phyloP scores from a whole-genome alignment of 2,797 vertebrate species.

The Chrosomus eos region DNA sequence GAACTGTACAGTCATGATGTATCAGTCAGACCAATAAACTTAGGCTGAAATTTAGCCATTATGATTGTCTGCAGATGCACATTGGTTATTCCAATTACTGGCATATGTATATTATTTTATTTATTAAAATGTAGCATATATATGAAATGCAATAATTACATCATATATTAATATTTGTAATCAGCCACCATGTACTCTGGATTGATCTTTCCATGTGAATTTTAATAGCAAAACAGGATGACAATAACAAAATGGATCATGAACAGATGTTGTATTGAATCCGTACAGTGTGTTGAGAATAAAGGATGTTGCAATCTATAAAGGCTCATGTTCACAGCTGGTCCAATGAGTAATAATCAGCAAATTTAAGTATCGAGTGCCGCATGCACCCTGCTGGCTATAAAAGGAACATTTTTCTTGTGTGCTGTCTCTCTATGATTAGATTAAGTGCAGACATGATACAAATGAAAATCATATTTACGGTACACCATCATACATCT shows the following conservation, averaged over 20 bases:
- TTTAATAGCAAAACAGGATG: background rate
- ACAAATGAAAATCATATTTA: slow-evolving; percentile 55
- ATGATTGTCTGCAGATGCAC: background rate
- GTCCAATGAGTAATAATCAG: slow-evolving; percentile 43
- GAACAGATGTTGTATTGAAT: slow-evolving; percentile 30
- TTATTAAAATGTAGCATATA: background rate
- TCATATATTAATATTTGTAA: background rate
- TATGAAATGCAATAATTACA: background rate
- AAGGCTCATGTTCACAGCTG: slow-evolving; percentile 44
- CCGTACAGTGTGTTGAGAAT: slow-evolving; percentile 1
- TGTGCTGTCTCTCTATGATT: slow-evolving; percentile 59
- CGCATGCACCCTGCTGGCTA: slow-evolving; percentile 34
- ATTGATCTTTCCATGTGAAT: background rate
- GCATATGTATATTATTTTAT: background rate
- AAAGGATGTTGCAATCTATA: slow-evolving; percentile 34
- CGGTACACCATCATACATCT: slow-evolving; percentile 47
- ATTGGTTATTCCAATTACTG: background rate
- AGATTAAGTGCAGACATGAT: slow-evolving; percentile 67
- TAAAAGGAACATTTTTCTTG: slow-evolving; percentile 40
- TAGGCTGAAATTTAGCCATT: background rate
- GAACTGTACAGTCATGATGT: background rate
- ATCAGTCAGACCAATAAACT: background rate
- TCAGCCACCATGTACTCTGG: background rate
- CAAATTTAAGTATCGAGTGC: slow-evolving; percentile 13
- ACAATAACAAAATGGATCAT: background rate